Evolutionary conservation across 2,113 vertebrate species (phyloP).

Genomic region (Ctenodactylus gundi): DNA sequence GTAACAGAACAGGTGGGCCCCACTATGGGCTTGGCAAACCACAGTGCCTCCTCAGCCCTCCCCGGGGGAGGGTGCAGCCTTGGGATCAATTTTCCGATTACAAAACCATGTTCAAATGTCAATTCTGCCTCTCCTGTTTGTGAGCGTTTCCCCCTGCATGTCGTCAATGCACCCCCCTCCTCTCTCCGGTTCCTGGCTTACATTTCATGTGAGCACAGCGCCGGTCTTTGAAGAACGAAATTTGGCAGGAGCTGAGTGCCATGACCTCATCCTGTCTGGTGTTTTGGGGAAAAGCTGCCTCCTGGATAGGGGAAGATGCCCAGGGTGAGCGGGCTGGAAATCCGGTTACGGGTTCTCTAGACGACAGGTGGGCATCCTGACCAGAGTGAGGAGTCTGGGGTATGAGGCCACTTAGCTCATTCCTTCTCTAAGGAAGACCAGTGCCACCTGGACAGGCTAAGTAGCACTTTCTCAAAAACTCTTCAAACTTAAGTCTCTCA

Average conservation of each 20-base stretch:
- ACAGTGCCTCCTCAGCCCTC: background rate
- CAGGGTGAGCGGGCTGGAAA: background rate
- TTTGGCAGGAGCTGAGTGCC: background rate
- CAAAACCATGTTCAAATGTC: conserved; percentile 66
- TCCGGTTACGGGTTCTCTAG: background rate
- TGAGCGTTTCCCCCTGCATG: background rate
- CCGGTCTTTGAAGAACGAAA: conserved; percentile 69
- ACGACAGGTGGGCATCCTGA: background rate
- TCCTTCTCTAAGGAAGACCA: background rate
- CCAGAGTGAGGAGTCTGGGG: fast-evolving
- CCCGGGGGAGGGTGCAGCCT: background rate
- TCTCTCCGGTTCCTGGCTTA: conserved; percentile 4
- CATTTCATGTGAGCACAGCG: background rate
- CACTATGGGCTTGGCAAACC: background rate
- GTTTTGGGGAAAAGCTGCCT: conserved; percentile 9
- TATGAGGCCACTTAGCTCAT: background rate
- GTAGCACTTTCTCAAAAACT: background rate
- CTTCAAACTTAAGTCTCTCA: background rate
- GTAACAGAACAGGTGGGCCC: conserved; percentile 53
- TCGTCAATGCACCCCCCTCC: background rate
- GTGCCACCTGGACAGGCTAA: background rate
- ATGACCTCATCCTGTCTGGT: conserved; percentile 65
- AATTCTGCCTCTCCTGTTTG: conserved; percentile 19
- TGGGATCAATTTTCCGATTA: conserved; percentile 67
- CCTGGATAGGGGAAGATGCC: background rate